These are phyloP conservation scores for Lagria hirta DNA, from an alignment of 2,888 invertebrate species.

Conservation along the genomic window DNA sequence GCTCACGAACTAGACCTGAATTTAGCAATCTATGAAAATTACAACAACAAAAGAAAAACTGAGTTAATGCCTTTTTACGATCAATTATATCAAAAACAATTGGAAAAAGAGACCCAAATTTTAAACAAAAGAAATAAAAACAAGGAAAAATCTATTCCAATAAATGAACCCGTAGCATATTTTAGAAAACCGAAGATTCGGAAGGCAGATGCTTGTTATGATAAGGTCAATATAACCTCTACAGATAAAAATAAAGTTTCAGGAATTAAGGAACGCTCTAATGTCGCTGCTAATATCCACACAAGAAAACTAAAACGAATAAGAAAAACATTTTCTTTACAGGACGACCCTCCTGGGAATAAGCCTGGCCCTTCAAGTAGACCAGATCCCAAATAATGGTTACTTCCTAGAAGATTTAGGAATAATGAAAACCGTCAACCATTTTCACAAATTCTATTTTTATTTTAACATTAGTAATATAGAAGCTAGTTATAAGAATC, in stretches of 20 bases:
- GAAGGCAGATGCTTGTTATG: slow-evolving; percentile 21
- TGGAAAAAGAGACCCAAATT: slow-evolving; percentile 16
- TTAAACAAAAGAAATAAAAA: slow-evolving; percentile 17
- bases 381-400: slow-evolving; percentile 25
- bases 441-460: slow-evolving; percentile 34
- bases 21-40: slow-evolving; percentile 27
- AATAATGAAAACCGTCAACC: slow-evolving; percentile 20
- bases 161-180: slow-evolving; percentile 18
- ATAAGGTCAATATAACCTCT: slow-evolving; percentile 25
- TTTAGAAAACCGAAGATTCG: slow-evolving; percentile 23
- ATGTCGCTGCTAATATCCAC: slow-evolving; percentile 20
- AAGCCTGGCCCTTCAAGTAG: slow-evolving; percentile 28
- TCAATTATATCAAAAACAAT: background rate
- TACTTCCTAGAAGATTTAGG: slow-evolving; percentile 28
- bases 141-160: slow-evolving; percentile 6
- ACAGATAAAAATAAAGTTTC: slow-evolving; percentile 25
- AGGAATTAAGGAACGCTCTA: slow-evolving; percentile 20
- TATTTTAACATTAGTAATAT: slow-evolving; percentile 30
- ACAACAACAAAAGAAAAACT: slow-evolving; percentile 30
- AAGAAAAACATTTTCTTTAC: slow-evolving; percentile 27
- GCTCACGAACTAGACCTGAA: slow-evolving; percentile 30
- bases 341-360: slow-evolving; percentile 22
- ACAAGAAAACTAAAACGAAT: slow-evolving; percentile 27
- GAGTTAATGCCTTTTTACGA: slow-evolving; percentile 24
- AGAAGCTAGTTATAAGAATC: slow-evolving; percentile 23